phyloP scores from a whole-genome alignment of 2,797 vertebrate genomes.

The Serranus cabrilla region DNA sequence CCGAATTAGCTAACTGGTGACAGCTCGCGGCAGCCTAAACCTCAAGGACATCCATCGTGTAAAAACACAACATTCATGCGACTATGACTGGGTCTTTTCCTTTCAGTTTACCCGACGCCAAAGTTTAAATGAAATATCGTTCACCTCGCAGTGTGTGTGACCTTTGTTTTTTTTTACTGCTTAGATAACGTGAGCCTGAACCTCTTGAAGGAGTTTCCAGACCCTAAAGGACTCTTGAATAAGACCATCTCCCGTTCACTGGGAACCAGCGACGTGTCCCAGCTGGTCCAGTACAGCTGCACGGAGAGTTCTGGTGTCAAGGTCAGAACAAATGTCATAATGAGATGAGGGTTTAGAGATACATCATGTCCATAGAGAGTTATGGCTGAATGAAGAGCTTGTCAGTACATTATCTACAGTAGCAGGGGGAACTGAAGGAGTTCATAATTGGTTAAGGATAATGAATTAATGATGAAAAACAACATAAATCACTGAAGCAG shows the following conservation, averaged over 20 bases:
- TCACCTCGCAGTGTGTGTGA: not conserved
- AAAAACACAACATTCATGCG: not conserved
- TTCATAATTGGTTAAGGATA: too few species aligned
- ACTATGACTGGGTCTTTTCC: not conserved
- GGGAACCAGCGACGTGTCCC: constrained; percentile 87
- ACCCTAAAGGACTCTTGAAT: constrained; percentile 92
- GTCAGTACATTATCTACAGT: too few species aligned
- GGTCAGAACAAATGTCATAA: constrained; percentile 74
- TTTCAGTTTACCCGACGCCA: fast-evolving
- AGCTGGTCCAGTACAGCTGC: constrained; percentile 91
- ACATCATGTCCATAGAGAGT: too few species aligned
- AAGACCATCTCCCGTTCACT: constrained; percentile 89
- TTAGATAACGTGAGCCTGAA: constrained; percentile 56
- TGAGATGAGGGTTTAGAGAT: fast-evolving
- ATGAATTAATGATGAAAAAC: too few species aligned
- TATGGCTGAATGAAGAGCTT: too few species aligned
- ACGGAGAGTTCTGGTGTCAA: constrained; percentile 88
- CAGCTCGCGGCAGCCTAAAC: not conserved
- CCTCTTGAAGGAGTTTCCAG: constrained; percentile 91
- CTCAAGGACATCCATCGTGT: constrained; percentile 65
- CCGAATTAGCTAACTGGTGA: constrained; percentile 21
- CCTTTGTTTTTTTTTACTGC: not conserved
- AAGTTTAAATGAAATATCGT: fast-evolving
- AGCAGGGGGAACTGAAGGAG: too few species aligned
- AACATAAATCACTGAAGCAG: too few species aligned